Evolutionary conservation across 1,140 invertebrate genomes (phyloP).

Genomic region (Anagrus nilaparvatae): DNA sequence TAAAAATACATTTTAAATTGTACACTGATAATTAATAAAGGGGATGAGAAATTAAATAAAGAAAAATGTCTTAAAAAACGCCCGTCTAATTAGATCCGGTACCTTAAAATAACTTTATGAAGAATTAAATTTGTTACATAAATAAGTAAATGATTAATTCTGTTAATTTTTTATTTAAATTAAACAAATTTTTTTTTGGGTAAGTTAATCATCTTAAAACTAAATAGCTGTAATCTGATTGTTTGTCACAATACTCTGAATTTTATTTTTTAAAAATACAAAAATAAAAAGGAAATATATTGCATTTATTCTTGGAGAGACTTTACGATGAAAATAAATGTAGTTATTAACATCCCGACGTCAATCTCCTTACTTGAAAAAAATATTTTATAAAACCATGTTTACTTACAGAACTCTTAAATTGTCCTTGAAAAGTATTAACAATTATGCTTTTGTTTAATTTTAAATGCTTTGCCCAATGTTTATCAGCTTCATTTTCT

Average conservation of each 20-base stretch:
- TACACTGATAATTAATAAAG: too few species aligned
- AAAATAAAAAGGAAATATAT: constrained; percentile 25
- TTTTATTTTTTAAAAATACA: constrained; percentile 10
- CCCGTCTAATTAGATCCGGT: too few species aligned
- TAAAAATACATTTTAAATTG: too few species aligned
- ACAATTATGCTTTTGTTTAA: constrained; percentile 56
- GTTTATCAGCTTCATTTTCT: constrained; percentile 46
- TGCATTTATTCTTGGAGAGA: constrained; percentile 28
- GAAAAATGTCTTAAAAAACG: too few species aligned
- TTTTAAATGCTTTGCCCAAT: constrained; percentile 52
- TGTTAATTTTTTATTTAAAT: background rate
- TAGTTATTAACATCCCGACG: constrained; percentile 21
- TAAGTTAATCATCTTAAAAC: background rate
- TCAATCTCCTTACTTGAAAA: constrained; percentile 16
- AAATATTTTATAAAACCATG: background rate
- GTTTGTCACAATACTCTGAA: constrained; percentile 13
- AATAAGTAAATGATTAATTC: background rate
- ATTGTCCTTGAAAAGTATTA: constrained; percentile 64
- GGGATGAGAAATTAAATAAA: too few species aligned
- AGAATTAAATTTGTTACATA: too few species aligned
- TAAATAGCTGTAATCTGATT: background rate
- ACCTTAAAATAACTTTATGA: too few species aligned
- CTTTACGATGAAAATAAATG: constrained; percentile 20
- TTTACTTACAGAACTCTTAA: constrained; percentile 55
- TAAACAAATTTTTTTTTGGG: background rate